Evolutionary conservation across 2,797 vertebrate genomes (phyloP).

Genomic region (Eulemur albifrons): DNA sequence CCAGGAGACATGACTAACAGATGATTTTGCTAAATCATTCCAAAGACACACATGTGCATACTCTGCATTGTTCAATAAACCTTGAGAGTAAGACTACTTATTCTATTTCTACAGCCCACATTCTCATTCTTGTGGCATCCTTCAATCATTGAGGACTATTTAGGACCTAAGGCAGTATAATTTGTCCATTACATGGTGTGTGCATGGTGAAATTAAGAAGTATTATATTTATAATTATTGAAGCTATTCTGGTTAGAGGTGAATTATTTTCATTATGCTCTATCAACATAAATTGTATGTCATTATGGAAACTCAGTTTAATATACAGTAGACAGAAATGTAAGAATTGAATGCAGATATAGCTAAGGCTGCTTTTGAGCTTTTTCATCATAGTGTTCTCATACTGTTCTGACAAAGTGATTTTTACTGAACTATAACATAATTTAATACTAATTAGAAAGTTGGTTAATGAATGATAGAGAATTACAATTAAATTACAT

Average conservation of each 20-base stretch:
- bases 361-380: not conserved
- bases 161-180: conserved; percentile 24
- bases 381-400: not conserved
- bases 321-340: not conserved
- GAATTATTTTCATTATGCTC: conserved; percentile 36
- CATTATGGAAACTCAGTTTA: not conserved
- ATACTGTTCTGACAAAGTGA: not conserved
- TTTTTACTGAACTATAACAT: conserved; percentile 43
- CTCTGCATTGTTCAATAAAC: not conserved
- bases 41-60: not conserved
- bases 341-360: conserved; percentile 39
- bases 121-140: conserved; percentile 54
- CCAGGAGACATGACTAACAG: not conserved
- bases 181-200: conserved; percentile 58
- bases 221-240: conserved; percentile 50
- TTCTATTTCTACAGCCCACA: not conserved
- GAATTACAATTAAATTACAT: conserved; percentile 36
- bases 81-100: not conserved
- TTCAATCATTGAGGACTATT: conserved; percentile 60
- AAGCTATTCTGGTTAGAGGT: conserved; percentile 36
- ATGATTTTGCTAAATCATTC: conserved; percentile 56
- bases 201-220: conserved; percentile 56
- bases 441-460: conserved; percentile 54
- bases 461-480: conserved; percentile 39
- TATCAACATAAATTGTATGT: not conserved